These are phyloP conservation scores for Salvelinus fontinalis DNA, from an alignment of 2,113 vertebrate genomes.

Conservation along the genomic window DNA sequence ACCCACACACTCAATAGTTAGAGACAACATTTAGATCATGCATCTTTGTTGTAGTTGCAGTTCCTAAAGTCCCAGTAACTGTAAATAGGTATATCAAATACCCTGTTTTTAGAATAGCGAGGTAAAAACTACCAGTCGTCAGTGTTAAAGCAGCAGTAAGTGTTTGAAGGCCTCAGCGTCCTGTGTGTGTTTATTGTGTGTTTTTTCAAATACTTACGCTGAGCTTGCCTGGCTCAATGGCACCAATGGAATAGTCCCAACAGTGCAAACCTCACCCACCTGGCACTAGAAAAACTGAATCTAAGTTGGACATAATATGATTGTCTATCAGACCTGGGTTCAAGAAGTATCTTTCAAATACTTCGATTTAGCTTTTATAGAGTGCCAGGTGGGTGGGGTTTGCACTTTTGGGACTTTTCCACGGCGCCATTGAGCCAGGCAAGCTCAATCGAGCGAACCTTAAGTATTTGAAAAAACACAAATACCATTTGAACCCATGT, in stretches of 20 bases:
- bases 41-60: conserved; percentile 34
- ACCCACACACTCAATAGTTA: conserved; percentile 50
- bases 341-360: neutral
- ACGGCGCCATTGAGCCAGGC: too few species aligned
- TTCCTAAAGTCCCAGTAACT: conserved; percentile 71
- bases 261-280: too few species aligned
- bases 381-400: neutral
- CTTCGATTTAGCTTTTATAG: neutral
- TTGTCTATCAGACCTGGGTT: too few species aligned
- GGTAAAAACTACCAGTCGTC: conserved; percentile 18
- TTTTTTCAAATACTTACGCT: too few species aligned
- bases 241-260: too few species aligned
- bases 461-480: too few species aligned
- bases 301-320: neutral
- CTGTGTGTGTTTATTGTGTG: conserved; percentile 6
- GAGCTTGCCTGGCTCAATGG: too few species aligned
- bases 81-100: conserved; percentile 55
- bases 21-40: conserved; percentile 32
- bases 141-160: conserved; percentile 58
- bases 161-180: conserved; percentile 43
- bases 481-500: too few species aligned
- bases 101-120: conserved; percentile 1
- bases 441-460: too few species aligned
- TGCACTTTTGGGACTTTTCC: too few species aligned
- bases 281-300: neutral